These are phyloP conservation scores for Lasioglossum calceatum DNA, from an alignment of 2,888 invertebrate species.

Conservation along the genomic window DNA sequence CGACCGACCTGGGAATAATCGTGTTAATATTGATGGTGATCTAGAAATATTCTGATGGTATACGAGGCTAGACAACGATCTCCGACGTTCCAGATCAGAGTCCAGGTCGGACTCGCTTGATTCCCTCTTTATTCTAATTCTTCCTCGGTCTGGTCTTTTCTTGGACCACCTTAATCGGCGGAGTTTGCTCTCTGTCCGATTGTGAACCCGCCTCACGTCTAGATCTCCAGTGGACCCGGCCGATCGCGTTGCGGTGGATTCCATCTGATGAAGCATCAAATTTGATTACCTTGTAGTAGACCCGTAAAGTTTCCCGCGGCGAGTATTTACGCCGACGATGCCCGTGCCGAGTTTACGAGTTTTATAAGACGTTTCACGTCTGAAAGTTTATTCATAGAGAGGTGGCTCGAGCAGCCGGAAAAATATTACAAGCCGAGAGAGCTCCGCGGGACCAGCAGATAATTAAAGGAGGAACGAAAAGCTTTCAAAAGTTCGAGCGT, in stretches of 20 bases:
- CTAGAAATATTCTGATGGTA: neutral
- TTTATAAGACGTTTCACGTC: conserved; percentile 10
- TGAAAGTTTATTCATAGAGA: conserved; percentile 9
- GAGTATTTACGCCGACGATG: neutral
- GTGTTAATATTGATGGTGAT: neutral
- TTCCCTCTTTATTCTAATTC: neutral
- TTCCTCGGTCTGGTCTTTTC: neutral
- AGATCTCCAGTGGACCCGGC: neutral
- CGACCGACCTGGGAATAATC: neutral
- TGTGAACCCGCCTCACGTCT: neutral
- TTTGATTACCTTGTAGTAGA: neutral
- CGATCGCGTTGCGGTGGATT: neutral
- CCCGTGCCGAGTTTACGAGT: neutral
- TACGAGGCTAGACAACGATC: neutral
- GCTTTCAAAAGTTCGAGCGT: neutral
- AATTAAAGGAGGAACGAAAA: conserved; percentile 4
- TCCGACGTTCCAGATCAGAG: neutral
- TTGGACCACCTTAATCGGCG: neutral
- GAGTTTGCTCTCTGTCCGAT: neutral
- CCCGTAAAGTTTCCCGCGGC: neutral
- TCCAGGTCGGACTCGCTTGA: neutral
- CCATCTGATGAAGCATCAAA: neutral
- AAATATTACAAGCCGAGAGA: neutral
- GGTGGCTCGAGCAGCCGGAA: neutral
- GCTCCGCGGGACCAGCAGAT: neutral